Evolutionary conservation across 1,140 invertebrate genomes (phyloP).

Genomic region (Cotesia glomerata): DNA sequence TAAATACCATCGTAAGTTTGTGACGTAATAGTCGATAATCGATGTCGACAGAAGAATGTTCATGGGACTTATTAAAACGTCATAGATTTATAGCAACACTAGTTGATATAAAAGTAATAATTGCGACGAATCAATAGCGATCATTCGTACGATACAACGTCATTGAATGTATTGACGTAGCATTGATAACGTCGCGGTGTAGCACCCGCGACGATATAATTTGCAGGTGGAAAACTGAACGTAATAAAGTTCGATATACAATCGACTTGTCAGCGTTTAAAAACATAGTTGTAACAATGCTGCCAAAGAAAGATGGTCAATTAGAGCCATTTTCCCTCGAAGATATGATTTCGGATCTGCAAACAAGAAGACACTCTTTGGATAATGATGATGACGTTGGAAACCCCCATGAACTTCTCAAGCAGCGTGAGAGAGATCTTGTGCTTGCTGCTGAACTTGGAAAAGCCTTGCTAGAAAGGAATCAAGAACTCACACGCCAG

Average conservation of each 20-base stretch:
- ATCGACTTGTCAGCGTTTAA: neutral
- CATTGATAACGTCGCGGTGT: constrained; percentile 21
- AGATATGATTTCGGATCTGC: constrained; percentile 62
- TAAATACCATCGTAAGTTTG: no score
- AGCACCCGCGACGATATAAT: neutral
- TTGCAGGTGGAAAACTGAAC: neutral
- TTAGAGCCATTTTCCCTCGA: constrained; percentile 68
- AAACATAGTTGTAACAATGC: constrained; percentile 44
- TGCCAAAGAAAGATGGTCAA: constrained; percentile 63
- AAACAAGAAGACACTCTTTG: constrained; percentile 48
- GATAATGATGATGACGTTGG: constrained; percentile 61
- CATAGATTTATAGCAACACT: no score
- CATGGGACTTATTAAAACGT: no score
- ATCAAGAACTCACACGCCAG: constrained; percentile 87
- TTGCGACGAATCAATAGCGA: neutral
- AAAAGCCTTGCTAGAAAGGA: constrained; percentile 92
- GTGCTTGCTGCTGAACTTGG: constrained; percentile 92
- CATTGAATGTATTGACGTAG: constrained; percentile 7
- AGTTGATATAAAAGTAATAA: neutral
- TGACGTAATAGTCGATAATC: no score
- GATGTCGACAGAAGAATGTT: no score
- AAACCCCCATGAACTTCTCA: constrained; percentile 83
- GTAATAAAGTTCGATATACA: neutral
- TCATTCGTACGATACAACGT: neutral
- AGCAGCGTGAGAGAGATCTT: constrained; percentile 91